A percentile compares a stretch with the other conserved stretches of the same genome.
Evolutionary conservation across 2,797 vertebrate genomes (phyloP).

Genomic region (Nasua narica): DNA sequence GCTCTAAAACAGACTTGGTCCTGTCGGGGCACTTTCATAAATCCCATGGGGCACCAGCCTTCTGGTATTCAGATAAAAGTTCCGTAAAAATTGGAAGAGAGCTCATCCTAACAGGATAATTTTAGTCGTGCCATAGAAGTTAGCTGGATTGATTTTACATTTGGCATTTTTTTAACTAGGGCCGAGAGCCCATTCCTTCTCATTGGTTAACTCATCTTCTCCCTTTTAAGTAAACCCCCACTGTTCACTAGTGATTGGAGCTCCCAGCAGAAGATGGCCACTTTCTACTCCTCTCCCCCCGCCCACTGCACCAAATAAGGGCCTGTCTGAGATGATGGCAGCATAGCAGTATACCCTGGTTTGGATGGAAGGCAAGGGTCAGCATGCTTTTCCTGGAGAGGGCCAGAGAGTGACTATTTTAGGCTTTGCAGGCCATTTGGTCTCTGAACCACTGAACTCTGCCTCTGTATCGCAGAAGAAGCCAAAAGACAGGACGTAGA

Average conservation of each 20-base stretch:
- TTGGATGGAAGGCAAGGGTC: background rate
- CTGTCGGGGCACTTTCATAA: background rate
- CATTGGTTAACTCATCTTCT: background rate
- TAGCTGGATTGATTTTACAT: conserved; percentile 29
- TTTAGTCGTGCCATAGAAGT: conserved; percentile 16
- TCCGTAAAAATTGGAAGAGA: conserved; percentile 35
- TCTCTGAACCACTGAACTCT: background rate
- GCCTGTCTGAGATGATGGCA: background rate
- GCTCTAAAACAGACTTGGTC: background rate
- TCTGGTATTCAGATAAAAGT: conserved; percentile 24
- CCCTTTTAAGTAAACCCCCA: background rate
- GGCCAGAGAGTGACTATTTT: background rate
- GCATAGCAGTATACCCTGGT: too few species aligned
- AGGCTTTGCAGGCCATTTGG: background rate
- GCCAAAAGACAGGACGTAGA: background rate
- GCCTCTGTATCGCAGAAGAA: background rate
- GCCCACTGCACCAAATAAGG: fast-evolving
- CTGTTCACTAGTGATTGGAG: background rate
- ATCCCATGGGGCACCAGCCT: background rate
- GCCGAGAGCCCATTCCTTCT: background rate
- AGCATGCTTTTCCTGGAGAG: background rate
- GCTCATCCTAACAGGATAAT: background rate
- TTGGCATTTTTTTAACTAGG: conserved; percentile 30
- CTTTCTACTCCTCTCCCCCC: background rate
- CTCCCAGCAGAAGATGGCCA: background rate